phyloP scores from a whole-genome alignment of 2,888 invertebrate species.

The Ommatoiulus sabulosus region DNA sequence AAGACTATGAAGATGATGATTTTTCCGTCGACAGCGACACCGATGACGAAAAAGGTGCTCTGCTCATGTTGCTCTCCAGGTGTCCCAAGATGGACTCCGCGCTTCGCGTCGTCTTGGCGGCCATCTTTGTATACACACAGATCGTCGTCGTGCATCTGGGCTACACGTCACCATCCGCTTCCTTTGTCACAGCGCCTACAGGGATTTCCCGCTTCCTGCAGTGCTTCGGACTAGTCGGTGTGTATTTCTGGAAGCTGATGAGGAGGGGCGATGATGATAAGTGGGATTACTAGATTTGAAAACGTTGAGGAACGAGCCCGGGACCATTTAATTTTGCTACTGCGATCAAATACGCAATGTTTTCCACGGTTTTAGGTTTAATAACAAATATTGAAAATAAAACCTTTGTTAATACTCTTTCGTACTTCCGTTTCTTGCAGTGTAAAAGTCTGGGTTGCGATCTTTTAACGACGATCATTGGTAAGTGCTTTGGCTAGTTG shows the following conservation, averaged over 20 bases:
- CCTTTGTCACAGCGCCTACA: not conserved
- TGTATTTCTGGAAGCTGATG: slow-evolving; percentile 29
- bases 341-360: not conserved
- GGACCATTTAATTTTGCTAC: not conserved
- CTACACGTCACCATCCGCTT: slow-evolving; percentile 20
- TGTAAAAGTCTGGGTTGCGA: not conserved
- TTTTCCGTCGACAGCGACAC: not conserved
- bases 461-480: not conserved
- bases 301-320: not conserved
- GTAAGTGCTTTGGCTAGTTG: not conserved
- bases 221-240: slow-evolving; percentile 27
- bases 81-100: not conserved
- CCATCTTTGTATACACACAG: slow-evolving; percentile 44
- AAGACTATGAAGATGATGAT: not conserved
- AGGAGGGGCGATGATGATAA: not conserved
- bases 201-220: slow-evolving; percentile 13
- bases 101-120: not conserved
- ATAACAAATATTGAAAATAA: not conserved
- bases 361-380: not conserved
- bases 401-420: not conserved
- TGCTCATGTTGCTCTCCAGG: not conserved
- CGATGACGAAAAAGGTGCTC: not conserved
- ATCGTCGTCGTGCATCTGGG: slow-evolving; percentile 48
- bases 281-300: not conserved
- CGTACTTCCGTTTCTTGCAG: not conserved